These are phyloP conservation scores for Phyllotis vaccarum DNA, from an alignment of 2,797 vertebrate genomes.

Conservation along the genomic window DNA sequence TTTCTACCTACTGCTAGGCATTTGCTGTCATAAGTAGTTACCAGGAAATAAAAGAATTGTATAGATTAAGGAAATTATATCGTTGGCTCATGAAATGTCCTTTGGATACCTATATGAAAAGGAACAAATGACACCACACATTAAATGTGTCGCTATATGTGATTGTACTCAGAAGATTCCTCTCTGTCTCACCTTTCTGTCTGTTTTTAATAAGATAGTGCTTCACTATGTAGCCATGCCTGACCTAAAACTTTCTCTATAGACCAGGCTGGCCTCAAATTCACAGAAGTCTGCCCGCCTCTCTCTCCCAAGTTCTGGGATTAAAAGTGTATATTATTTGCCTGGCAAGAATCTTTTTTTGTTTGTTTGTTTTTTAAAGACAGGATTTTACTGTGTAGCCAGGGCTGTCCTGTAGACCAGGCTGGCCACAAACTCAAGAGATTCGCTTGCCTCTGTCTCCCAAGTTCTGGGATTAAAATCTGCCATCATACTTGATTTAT, in stretches of 20 bases:
- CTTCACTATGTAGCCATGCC: not conserved
- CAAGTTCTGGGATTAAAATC: not conserved
- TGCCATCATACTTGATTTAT: too few relatives aligned
- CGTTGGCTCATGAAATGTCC: not conserved
- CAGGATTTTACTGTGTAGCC: not conserved
- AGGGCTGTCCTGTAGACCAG: not conserved
- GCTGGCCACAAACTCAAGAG: not conserved
- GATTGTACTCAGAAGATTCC: conserved; percentile 27
- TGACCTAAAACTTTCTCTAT: not conserved
- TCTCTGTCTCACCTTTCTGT: not conserved
- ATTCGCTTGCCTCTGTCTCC: not conserved
- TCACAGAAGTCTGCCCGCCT: not conserved
- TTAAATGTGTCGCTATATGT: not conserved
- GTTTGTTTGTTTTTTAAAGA: not conserved
- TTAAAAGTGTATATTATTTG: not conserved
- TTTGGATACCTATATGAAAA: conserved; percentile 37
- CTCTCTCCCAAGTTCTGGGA: not conserved
- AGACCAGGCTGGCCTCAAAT: not conserved
- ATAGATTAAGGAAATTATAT: conserved; percentile 58
- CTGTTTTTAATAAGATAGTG: not conserved
- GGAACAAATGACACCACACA: conserved; percentile 40
- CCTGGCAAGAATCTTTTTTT: not conserved
- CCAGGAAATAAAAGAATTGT: conserved; percentile 34
- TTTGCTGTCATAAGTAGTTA: conserved; percentile 39
- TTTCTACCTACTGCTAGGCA: conserved; percentile 9